These are phyloP conservation scores for Contarinia nasturtii DNA, from an alignment of 1,140 invertebrate species.

Conservation along the genomic window DNA sequence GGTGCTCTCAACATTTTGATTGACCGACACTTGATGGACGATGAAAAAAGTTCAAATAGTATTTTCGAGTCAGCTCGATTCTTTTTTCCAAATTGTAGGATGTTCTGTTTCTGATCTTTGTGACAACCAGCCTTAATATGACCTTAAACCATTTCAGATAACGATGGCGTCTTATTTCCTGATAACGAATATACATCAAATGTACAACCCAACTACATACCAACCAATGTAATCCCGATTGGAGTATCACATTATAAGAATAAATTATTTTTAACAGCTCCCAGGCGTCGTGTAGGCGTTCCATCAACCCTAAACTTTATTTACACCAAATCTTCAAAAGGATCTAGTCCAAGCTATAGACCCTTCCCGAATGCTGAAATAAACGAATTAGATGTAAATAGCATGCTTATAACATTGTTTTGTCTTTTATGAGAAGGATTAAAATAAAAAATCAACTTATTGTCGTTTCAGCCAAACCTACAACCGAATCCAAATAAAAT, in stretches of 20 bases:
- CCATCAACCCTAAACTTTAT: constrained; percentile 50
- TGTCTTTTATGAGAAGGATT: no score
- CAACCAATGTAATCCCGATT: constrained; percentile 31
- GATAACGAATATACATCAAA: background rate
- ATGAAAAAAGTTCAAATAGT: no score
- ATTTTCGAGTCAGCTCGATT: no score
- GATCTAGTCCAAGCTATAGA: constrained; percentile 29
- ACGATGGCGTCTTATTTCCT: no score
- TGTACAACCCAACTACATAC: background rate
- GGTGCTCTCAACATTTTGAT: no score
- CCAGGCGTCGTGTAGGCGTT: constrained; percentile 41
- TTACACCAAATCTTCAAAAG: constrained; percentile 22
- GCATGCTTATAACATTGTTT: constrained; percentile 2
- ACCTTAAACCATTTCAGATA: no score
- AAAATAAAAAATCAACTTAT: background rate
- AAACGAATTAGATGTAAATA: constrained; percentile 30
- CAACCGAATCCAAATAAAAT: constrained; percentile 21
- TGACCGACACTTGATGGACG: no score
- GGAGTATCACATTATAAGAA: constrained; percentile 42
- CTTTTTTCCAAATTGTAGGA: no score
- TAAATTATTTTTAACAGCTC: constrained; percentile 50
- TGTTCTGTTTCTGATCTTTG: no score
- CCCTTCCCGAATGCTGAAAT: constrained; percentile 39
- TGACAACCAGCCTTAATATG: no score
- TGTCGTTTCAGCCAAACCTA: constrained; percentile 2